A percentile compares a stretch with the other conserved stretches of the same genome.
Conservation (phyloP, 2,113 vertebrate genomes). For the Pagrus major region DNA sequence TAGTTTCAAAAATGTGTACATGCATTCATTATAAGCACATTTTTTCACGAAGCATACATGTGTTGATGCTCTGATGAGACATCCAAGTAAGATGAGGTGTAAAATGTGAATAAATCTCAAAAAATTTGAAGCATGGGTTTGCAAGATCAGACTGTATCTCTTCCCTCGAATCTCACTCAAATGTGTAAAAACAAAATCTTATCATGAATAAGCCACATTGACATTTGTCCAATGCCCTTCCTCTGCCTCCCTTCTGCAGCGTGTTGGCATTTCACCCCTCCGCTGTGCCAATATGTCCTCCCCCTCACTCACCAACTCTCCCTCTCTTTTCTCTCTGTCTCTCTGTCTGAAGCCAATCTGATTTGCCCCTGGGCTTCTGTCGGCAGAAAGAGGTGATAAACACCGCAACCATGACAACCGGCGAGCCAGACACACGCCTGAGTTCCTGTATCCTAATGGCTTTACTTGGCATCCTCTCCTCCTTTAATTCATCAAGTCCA, state of each 20-base stretch:
- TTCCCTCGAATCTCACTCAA: conserved; percentile 25
- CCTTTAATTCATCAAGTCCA: conserved; percentile 66
- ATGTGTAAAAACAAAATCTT: conserved; percentile 47
- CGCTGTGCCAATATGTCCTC: conserved; percentile 76
- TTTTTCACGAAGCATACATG: too few relatives aligned
- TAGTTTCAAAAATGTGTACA: neutral
- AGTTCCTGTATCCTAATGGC: conserved; percentile 71
- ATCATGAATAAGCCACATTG: conserved; percentile 71
- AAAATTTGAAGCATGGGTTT: neutral
- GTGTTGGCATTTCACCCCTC: conserved; percentile 80
- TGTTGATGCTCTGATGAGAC: neutral
- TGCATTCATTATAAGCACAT: too few relatives aligned
- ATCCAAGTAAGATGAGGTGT: neutral
- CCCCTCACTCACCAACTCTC: conserved; percentile 73
- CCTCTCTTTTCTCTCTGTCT: conserved; percentile 41
- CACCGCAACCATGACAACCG: conserved; percentile 83
- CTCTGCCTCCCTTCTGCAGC: conserved; percentile 63
- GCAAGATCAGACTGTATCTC: neutral
- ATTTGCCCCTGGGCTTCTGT: conserved; percentile 81
- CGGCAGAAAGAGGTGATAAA: conserved; percentile 81
- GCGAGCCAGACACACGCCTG: conserved; percentile 65
- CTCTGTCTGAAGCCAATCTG: conserved; percentile 79
- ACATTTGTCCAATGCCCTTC: conserved; percentile 76
- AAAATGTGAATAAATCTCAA: neutral
- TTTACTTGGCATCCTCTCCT: conserved; percentile 68